Evolutionary conservation across 2,113 vertebrate genomes (phyloP), one percentile per base, ranked within the genome.

Genomic region (Ameiurus melas): DNA sequence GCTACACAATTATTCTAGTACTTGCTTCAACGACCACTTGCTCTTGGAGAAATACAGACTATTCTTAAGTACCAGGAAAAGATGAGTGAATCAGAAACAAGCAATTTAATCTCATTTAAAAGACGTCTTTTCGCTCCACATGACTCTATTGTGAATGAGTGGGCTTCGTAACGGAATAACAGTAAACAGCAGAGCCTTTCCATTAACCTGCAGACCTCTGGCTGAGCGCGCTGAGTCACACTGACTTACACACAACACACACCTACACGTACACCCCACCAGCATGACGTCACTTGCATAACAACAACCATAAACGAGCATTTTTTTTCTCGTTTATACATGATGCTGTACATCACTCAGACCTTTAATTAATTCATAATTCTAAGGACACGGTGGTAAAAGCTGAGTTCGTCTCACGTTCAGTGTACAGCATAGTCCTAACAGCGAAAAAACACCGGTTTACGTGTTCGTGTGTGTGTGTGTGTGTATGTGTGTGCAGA

Each of bases 191-290:
- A 5, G 19, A 70, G 66, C 17, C 57, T 70, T 14, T 25, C 60
- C 77, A 25, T 87, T 87, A 66, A 87, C 60, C 62, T 87, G 86
- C 43, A 81, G 77, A 86, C 39, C 53, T 58, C 57, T 14, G 0
- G 33, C 64, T 33, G 51, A 75, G 68, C 51, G 57, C 73, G 22
- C 20, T 79, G 85, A 86, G 85, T 86, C 68, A 84, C 55, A 30
- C 66, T 83, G 80, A 78, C 30, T 12, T 53, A 22, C 58, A 27
- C 66, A 83, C 43, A 20, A 16, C 47, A n/a, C 71, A 85, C 51
- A 88, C 70, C 86, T 68, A 83, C 20, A 1, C 57, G 77, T 58
- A 83, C 64, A 66, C 77, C 43, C 77, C 57, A 33, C 14, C 7
- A 19, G 10, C 14, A 53, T 22, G 5, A 85, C 43, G n/a, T 70